Percentiles rank a stretch among this genome's conserved stretches.
These are phyloP conservation scores for Colostygia pectinataria DNA, from an alignment of 2,888 invertebrate genomes.

Conservation along the genomic window DNA sequence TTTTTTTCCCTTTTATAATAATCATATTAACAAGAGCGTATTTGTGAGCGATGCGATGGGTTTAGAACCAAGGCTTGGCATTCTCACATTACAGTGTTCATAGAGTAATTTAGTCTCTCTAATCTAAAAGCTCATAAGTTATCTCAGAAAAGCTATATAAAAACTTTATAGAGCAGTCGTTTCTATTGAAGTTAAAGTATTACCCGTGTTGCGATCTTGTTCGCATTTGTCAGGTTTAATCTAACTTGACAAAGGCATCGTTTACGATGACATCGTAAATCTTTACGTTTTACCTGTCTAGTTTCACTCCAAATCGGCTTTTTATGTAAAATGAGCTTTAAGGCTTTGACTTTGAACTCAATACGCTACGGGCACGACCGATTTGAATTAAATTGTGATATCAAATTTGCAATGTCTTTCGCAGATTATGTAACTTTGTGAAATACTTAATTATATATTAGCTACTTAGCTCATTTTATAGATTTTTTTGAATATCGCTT, in stretches of 20 bases:
- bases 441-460: too few species aligned
- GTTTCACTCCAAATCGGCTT: slow-evolving; percentile 1
- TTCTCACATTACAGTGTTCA: too few species aligned
- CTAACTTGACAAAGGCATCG: slow-evolving; percentile 52
- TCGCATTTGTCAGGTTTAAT: slow-evolving; percentile 52
- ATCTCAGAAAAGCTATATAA: slow-evolving; percentile 4
- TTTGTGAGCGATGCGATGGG: too few species aligned
- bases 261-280: slow-evolving; percentile 60
- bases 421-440: too few species aligned
- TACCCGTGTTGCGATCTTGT: slow-evolving; percentile 36
- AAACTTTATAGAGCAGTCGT: slow-evolving; percentile 7
- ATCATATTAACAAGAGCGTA: too few species aligned
- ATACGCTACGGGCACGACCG: not conserved
- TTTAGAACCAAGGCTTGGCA: too few species aligned
- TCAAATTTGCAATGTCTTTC: too few species aligned
- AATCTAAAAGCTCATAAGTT: not conserved
- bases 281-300: slow-evolving; percentile 51
- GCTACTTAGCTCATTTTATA: too few species aligned
- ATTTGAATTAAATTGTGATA: not conserved
- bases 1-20: too few species aligned
- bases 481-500: too few species aligned
- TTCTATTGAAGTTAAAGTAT: slow-evolving; percentile 25
- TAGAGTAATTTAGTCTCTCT: too few species aligned
- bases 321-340: slow-evolving; percentile 3
- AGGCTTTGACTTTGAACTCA: not conserved